phyloP scores from a whole-genome alignment of 2,113 vertebrate species.

The Hiodon alosoides region DNA sequence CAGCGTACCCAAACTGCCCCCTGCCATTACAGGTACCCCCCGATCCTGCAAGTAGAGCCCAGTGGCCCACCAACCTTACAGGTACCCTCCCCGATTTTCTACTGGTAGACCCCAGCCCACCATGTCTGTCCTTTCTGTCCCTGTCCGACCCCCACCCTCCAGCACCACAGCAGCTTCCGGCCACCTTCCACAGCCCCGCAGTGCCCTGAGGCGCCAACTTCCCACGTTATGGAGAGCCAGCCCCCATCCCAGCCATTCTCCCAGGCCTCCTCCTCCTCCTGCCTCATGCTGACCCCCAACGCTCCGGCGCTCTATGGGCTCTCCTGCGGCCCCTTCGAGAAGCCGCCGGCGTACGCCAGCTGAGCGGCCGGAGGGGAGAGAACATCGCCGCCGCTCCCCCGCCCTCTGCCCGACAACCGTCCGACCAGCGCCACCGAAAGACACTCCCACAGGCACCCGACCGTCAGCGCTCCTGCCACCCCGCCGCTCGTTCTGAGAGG shows the following conservation, averaged over 20 bases:
- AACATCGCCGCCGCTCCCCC: too few species aligned
- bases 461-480: background rate
- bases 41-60: background rate
- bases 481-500: too few species aligned
- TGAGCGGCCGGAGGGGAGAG: conserved; percentile 43
- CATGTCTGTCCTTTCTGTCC: conserved; percentile 5
- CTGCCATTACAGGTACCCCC: conserved; percentile 76
- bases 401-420: background rate
- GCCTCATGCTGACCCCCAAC: conserved; percentile 65
- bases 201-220: conserved; percentile 58
- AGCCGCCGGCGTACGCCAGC: conserved; percentile 84
- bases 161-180: conserved; percentile 55
- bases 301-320: conserved; percentile 65
- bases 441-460: background rate
- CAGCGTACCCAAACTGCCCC: conserved; percentile 76
- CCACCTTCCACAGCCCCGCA: conserved; percentile 56
- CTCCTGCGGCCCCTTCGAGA: conserved; percentile 72
- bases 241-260: conserved; percentile 60
- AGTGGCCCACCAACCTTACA: background rate
- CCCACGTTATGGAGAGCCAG: conserved; percentile 66
- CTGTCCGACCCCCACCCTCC: conserved; percentile 21
- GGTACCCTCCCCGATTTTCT: background rate
- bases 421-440: too few species aligned
- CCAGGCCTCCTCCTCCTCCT: conserved; percentile 61
- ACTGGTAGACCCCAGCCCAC: background rate